These are phyloP conservation scores for Motacilla alba DNA, from an alignment of 2,113 vertebrate species.

Conservation along the genomic window DNA sequence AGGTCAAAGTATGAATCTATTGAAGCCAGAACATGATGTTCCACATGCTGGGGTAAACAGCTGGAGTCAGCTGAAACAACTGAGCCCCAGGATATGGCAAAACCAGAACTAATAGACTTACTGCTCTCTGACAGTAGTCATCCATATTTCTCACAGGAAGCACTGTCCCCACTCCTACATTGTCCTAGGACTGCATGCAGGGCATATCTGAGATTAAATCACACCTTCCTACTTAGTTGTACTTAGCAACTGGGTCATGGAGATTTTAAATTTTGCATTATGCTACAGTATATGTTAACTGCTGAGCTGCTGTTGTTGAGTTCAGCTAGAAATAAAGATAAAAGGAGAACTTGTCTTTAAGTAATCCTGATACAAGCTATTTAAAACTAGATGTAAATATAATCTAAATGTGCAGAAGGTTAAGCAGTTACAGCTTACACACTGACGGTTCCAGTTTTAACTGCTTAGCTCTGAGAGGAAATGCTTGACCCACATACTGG, in stretches of 20 bases:
- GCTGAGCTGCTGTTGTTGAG: background rate
- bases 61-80: slow-evolving; percentile 42
- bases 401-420: background rate
- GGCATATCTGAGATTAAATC: background rate
- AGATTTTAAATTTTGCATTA: background rate
- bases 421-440: background rate
- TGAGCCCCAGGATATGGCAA: slow-evolving; percentile 35
- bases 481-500: background rate
- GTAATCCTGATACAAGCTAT: background rate
- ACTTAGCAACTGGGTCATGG: background rate
- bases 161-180: background rate
- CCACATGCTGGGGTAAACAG: slow-evolving; percentile 41
- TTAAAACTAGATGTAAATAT: background rate
- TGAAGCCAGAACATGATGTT: background rate
- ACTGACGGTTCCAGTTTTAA: background rate
- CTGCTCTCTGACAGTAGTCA: background rate
- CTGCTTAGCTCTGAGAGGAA: background rate
- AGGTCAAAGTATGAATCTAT: slow-evolving; percentile 16
- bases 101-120: background rate
- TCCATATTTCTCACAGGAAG: background rate
- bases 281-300: background rate
- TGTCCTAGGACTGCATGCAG: background rate
- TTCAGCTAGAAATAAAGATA: background rate
- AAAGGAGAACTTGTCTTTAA: background rate
- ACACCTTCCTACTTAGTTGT: background rate